phyloP scores from a whole-genome alignment of 2,113 vertebrate genomes.

The Delphinus delphis region DNA sequence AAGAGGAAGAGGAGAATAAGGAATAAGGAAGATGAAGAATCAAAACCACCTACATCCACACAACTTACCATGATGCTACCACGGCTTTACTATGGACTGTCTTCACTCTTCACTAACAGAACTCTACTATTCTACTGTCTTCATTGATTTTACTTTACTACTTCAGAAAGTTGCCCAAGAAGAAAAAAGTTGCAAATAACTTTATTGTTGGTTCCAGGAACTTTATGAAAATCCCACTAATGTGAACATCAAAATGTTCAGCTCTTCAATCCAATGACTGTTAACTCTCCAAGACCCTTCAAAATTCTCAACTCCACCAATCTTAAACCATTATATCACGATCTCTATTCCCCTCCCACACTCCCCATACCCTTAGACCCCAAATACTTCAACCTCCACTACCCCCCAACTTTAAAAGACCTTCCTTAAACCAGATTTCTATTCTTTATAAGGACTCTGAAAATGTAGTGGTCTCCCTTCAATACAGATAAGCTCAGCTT shows the following conservation, averaged over 20 bases:
- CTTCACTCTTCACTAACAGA: neutral
- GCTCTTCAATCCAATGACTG: neutral
- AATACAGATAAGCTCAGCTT: neutral
- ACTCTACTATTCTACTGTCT: neutral
- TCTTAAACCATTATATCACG: neutral
- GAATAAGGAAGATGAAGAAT: neutral
- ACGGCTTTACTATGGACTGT: neutral
- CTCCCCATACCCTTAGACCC: neutral
- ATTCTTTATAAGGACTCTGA: neutral
- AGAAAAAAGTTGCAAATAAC: neutral
- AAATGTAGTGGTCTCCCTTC: neutral
- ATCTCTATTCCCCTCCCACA: neutral
- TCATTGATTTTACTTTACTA: neutral
- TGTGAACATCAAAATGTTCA: neutral
- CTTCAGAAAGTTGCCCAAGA: neutral
- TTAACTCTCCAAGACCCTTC: neutral
- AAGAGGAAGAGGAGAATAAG: neutral
- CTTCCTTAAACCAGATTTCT: neutral
- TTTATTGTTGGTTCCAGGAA: neutral
- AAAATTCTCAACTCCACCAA: neutral
- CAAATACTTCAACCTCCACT: neutral
- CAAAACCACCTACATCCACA: neutral
- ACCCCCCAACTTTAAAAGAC: neutral
- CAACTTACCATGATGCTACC: rapidly evolving
- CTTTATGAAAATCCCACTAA: neutral